phyloP scores from a whole-genome alignment of 2,113 vertebrate genomes.

The Clarias batrachus region DNA sequence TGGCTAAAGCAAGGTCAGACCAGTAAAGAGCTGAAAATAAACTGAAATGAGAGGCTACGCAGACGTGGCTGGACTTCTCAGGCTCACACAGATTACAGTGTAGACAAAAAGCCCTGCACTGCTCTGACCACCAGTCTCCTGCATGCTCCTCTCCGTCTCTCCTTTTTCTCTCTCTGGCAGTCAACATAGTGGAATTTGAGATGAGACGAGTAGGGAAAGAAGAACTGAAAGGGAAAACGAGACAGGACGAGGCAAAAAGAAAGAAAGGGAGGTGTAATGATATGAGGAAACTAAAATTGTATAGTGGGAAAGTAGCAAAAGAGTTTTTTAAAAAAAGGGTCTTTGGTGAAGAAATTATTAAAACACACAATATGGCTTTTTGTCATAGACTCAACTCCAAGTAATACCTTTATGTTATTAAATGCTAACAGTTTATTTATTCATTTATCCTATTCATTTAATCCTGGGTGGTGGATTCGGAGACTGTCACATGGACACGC shows the following conservation, averaged over 20 bases:
- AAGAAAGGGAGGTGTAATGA: not conserved
- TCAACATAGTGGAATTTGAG: not conserved
- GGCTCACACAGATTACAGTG: conserved; percentile 56
- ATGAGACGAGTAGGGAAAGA: not conserved
- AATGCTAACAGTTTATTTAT: not conserved
- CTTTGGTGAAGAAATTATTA: not conserved
- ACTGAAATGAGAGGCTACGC: conserved; percentile 57
- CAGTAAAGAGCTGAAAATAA: conserved; percentile 60
- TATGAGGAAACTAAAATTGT: not conserved
- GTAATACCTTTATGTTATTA: not conserved
- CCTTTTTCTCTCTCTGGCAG: conserved; percentile 3
- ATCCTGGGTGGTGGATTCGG: not conserved
- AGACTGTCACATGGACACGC: not conserved
- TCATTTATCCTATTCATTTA: not conserved
- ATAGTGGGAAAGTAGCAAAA: not conserved
- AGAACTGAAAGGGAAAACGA: not conserved
- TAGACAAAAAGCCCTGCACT: conserved; percentile 36
- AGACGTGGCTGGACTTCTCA: conserved; percentile 47
- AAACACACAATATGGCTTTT: not conserved
- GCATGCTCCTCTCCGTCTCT: conserved; percentile 5
- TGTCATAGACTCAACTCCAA: not conserved
- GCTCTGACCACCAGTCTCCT: conserved; percentile 45
- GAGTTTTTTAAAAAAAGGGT: not conserved
- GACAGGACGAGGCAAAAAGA: not conserved
- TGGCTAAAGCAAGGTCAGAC: conserved; percentile 47